These are phyloP conservation scores for Kryptolebias ocellatus DNA, from an alignment of 2,797 vertebrate genomes.

Conservation along the genomic window DNA sequence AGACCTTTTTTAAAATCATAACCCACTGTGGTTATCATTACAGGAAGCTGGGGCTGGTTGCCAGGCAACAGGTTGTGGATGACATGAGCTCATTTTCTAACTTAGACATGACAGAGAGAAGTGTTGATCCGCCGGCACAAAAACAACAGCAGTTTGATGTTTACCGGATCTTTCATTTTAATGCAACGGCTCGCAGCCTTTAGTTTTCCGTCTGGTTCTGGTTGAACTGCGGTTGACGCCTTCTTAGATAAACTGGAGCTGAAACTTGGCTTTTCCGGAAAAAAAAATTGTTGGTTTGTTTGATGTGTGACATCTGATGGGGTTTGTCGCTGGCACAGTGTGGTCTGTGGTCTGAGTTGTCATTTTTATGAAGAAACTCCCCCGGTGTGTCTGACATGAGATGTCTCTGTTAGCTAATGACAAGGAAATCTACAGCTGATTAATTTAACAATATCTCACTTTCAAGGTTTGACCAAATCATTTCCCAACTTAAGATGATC, in stretches of 20 bases:
- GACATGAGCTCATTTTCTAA: conserved; percentile 40
- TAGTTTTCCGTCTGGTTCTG: no score
- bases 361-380: not conserved
- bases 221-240: not conserved
- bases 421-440: no score
- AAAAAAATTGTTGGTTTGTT: conserved; percentile 10
- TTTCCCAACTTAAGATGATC: no score
- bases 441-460: no score
- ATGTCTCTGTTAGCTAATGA: not conserved
- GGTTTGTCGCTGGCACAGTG: not conserved
- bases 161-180: no score
- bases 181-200: no score
- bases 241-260: not conserved
- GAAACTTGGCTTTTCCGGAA: conserved; percentile 14
- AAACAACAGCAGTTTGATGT: not conserved
- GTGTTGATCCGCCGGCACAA: not conserved
- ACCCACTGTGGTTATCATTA: conserved; percentile 44
- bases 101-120: conserved; percentile 27
- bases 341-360: conserved; percentile 35
- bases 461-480: no score
- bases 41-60: conserved; percentile 65
- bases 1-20: not conserved
- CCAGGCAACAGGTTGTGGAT: conserved; percentile 45
- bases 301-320: conserved; percentile 47
- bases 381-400: not conserved